Conservation (phyloP, 92 coral and sea anemone species). For the Phenganax subtilis region DNA sequence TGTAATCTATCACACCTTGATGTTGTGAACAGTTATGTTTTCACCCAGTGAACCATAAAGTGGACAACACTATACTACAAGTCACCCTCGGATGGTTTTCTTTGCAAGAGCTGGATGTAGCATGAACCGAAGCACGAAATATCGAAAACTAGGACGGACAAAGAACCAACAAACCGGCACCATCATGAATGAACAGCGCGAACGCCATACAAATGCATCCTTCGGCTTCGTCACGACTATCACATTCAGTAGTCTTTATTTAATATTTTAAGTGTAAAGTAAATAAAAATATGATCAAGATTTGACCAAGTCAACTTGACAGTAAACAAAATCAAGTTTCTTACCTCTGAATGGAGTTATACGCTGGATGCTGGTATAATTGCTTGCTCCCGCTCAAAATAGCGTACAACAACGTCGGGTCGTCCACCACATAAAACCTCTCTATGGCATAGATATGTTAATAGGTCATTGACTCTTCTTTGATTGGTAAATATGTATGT, state of each 20-base stretch:
- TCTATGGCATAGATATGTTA: slow-evolving; percentile 44
- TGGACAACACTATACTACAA: slow-evolving; percentile 34
- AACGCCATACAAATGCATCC: not conserved
- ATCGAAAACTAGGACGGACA: slow-evolving; percentile 5
- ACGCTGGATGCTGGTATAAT: slow-evolving; percentile 35
- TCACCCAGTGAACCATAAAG: slow-evolving; percentile 85
- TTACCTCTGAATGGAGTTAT: slow-evolving; percentile 22
- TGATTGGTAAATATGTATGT: slow-evolving; percentile 46
- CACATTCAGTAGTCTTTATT: not conserved
- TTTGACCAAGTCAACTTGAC: slow-evolving; percentile 14
- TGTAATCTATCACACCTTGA: slow-evolving; percentile 58
- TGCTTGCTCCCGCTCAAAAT: slow-evolving; percentile 40
- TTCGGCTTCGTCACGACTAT: slow-evolving; percentile 13
- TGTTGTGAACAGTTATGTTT: slow-evolving; percentile 67
- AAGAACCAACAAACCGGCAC: slow-evolving; percentile 18
- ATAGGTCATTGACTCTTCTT: slow-evolving; percentile 38
- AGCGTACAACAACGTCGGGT: slow-evolving; percentile 34
- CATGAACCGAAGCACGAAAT: slow-evolving; percentile 45
- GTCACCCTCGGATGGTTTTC: slow-evolving; percentile 47
- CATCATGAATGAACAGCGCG: slow-evolving; percentile 1
- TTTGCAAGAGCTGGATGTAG: slow-evolving; percentile 28
- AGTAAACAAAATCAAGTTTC: slow-evolving; percentile 20
- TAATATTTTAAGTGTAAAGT: slow-evolving; percentile 6
- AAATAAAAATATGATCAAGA: slow-evolving; percentile 5
- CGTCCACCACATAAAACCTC: slow-evolving; percentile 39